phyloP scores from a whole-genome alignment of 2,113 vertebrate genomes.

The Chlorodrepanis virens region DNA sequence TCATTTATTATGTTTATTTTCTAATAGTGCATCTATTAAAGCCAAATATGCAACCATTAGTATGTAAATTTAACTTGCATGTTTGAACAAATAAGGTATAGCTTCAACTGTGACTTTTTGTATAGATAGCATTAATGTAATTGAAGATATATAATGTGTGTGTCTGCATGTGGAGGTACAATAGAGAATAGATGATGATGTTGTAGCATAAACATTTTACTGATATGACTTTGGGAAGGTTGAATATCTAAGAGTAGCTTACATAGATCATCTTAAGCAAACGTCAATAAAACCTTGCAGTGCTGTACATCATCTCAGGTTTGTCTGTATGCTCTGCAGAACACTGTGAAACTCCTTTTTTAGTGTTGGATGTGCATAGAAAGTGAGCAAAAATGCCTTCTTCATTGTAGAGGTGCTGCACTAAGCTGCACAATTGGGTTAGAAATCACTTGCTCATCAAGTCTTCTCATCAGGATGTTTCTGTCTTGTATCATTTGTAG shows the following conservation, averaged over 20 bases:
- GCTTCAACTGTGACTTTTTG: constrained; percentile 49
- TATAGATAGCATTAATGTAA: constrained; percentile 59
- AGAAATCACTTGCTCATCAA: not conserved
- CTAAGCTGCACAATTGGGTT: not conserved
- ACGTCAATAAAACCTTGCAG: not conserved
- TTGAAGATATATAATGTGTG: not conserved
- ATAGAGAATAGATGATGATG: not conserved
- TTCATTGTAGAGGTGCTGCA: not conserved
- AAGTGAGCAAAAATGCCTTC: not conserved
- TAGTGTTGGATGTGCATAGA: not conserved
- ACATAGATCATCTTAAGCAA: not conserved
- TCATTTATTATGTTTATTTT: constrained; percentile 69
- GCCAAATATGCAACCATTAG: constrained; percentile 55
- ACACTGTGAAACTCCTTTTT: not conserved
- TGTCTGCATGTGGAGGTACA: not conserved
- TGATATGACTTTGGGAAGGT: constrained; percentile 4
- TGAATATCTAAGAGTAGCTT: not conserved
- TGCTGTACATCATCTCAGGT: not conserved
- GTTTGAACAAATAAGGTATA: constrained; percentile 55
- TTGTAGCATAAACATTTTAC: not conserved
- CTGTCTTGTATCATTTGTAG: not conserved
- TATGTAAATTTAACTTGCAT: constrained; percentile 68
- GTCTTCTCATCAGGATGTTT: not conserved
- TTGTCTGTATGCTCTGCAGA: not conserved
- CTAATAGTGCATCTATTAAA: constrained; percentile 56